phyloP scores from a whole-genome alignment of 2,888 invertebrate species.

The Tribolium freemani region DNA sequence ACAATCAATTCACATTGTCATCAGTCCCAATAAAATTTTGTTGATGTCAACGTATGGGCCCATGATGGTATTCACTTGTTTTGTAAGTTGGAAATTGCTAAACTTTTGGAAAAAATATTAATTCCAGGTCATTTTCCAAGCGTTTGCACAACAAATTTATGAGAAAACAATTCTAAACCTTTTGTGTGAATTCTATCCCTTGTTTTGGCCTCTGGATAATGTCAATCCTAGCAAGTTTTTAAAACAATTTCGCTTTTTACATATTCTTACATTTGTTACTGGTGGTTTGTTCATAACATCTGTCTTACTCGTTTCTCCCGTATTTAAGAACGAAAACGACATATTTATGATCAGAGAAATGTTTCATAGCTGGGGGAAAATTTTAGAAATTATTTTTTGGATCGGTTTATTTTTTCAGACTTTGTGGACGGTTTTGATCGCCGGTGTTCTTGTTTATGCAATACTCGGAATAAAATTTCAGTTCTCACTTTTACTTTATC shows the following conservation, averaged over 20 bases:
- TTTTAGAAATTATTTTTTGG: neutral
- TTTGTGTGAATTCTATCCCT: neutral
- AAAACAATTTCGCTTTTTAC: neutral
- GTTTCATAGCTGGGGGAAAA: neutral
- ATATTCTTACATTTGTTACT: too few relatives aligned
- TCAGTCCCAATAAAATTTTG: neutral
- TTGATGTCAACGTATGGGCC: neutral
- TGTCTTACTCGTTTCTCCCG: neutral
- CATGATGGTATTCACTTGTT: neutral
- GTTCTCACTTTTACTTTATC: neutral
- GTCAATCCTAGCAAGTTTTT: neutral
- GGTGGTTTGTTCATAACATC: too few relatives aligned
- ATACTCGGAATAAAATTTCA: neutral
- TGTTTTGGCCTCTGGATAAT: neutral
- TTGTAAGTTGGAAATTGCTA: neutral
- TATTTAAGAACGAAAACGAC: neutral
- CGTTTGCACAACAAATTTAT: neutral
- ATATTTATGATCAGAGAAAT: neutral
- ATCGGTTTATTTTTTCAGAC: neutral
- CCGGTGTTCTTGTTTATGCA: neutral
- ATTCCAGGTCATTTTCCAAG: neutral
- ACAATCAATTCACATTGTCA: neutral
- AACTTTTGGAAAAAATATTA: neutral
- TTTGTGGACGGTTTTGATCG: neutral
- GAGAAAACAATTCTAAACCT: neutral